Conservation (phyloP, 2,113 vertebrate genomes). For the Hydrolagus affinis region DNA sequence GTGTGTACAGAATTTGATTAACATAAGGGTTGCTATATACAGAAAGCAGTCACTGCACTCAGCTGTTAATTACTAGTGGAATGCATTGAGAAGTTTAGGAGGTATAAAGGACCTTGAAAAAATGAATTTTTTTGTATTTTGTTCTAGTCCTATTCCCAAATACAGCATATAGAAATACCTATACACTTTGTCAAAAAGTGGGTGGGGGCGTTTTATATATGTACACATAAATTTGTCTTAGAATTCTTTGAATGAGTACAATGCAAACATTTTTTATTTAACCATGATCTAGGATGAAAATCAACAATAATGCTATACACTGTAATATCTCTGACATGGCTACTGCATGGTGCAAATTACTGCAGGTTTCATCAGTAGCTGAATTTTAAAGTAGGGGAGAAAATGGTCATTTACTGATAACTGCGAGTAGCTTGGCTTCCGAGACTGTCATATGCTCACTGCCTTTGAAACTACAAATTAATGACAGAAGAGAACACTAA, state of each 20-base stretch:
- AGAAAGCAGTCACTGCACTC: too few species aligned
- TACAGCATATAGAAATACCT: too few species aligned
- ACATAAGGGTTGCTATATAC: too few species aligned
- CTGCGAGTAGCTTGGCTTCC: slow-evolving; percentile 85
- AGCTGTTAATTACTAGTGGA: too few species aligned
- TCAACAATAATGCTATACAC: slow-evolving; percentile 18
- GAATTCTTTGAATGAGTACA: slow-evolving; percentile 11
- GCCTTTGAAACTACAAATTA: slow-evolving; percentile 97
- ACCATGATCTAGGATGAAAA: slow-evolving; percentile 21
- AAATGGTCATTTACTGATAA: slow-evolving; percentile 84
- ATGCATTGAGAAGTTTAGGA: too few species aligned
- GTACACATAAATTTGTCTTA: background rate
- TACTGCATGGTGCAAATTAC: slow-evolving; percentile 59
- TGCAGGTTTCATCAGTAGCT: slow-evolving; percentile 63
- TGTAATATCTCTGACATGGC: slow-evolving; percentile 23
- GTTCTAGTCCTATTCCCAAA: too few species aligned
- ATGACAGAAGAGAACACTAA: slow-evolving; percentile 86
- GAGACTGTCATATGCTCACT: slow-evolving; percentile 78
- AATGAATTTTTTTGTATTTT: too few species aligned
- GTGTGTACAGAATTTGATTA: too few species aligned
- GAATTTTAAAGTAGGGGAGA: slow-evolving; percentile 74
- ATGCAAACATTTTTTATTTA: slow-evolving; percentile 17
- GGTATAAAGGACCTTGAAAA: too few species aligned
- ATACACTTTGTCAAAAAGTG: background rate
- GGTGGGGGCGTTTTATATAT: background rate